Evolutionary conservation across 1,140 invertebrate species (phyloP), one percentile per base, ranked within the genome.

Genomic region (Micrasema longulum): DNA sequence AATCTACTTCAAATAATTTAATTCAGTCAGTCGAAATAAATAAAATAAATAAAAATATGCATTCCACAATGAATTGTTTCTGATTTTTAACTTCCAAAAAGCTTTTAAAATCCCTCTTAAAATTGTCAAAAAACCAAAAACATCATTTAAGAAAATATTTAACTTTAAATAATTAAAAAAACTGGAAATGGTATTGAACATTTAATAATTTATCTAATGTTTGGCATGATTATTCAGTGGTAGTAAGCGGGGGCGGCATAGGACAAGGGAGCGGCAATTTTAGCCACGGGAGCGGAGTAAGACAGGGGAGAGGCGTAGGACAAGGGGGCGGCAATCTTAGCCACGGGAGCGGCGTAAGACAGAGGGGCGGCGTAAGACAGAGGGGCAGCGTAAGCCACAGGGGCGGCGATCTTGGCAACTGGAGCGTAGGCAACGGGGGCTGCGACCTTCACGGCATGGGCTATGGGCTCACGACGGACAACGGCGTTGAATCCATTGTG

Each of bases 401-500:
- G 68, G 69, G 52, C 76, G 76, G 53, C 76, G 38, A 69, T 65
- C 31, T 60, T 60, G 26, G 74, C 74, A 41, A 75, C 35, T 31
- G 81, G 78, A 72, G 81, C 77, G 38, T 80, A 74, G 26, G 69
- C 77, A 1, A 79, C 63, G 74, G 74, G 67, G 73, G 72, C 71
- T 18, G 79, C 77, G 52, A 77, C 76, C 50, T 81, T 76, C 7
- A 80, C 72, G 45, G 72, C 53, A n/a, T 70, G 68, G 20, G n/a
- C 77, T 11, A 53, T 78, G 74, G 80, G 80, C 52, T 78, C 76
- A 71, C 79, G 79, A 48, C 78, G 78, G 53, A 85, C 83, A 20
- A 83, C 79, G 18, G 84, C 84, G 77, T 84, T 84, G 79, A 85
- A 86, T 72, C 85, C 85, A 64, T 86, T 81, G 66, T 83, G 71